Evolutionary conservation across 2,113 vertebrate species (phyloP).

Genomic region (Hyaena hyaena): DNA sequence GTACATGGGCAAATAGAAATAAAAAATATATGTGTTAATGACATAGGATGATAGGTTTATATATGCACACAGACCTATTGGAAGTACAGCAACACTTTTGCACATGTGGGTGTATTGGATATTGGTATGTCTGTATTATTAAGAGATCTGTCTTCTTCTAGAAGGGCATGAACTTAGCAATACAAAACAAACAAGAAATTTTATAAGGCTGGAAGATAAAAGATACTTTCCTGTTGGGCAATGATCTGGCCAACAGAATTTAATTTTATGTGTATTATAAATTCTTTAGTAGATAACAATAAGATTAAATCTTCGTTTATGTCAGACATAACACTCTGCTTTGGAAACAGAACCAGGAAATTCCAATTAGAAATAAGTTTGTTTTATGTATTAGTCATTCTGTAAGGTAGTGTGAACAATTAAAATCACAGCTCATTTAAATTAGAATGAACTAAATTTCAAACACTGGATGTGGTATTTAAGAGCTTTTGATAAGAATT

Average conservation of each 20-base stretch:
- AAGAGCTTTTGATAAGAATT: background rate
- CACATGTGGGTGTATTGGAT: fast-evolving
- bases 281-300: background rate
- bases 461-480: background rate
- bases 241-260: background rate
- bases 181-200: constrained; percentile 8
- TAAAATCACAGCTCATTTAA: background rate
- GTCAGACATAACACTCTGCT: background rate
- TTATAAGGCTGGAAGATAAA: constrained; percentile 9
- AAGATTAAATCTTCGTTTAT: background rate
- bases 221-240: background rate
- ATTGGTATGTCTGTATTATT: too few relatives aligned
- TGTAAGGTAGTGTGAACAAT: background rate
- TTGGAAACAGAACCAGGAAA: background rate
- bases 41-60: background rate
- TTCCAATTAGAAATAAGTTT: background rate
- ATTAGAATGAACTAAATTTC: background rate
- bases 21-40: background rate
- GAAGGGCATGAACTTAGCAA: background rate
- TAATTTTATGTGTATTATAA: background rate
- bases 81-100: background rate
- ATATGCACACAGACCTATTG: too few relatives aligned
- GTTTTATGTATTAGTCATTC: background rate
- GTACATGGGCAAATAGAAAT: background rate
- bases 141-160: background rate